A percentile compares a stretch with the other conserved stretches of the same genome.
Conservation (phyloP, 2,113 vertebrate genomes). For the Microcebus jonahi region DNA sequence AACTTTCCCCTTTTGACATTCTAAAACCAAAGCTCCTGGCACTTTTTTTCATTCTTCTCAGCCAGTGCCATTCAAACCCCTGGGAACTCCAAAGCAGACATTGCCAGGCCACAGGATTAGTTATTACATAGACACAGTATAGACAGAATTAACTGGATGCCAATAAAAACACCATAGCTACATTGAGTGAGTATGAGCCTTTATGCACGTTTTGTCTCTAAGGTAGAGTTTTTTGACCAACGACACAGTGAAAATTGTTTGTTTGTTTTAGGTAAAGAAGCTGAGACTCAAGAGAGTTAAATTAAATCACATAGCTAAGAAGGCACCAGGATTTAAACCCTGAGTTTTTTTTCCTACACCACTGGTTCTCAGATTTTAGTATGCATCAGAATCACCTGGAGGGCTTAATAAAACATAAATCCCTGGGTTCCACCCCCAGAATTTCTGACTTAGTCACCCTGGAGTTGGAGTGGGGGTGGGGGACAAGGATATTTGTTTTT, state of each 20-base stretch:
- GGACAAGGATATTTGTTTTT: neutral
- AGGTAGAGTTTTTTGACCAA: neutral
- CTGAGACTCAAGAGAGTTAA: neutral
- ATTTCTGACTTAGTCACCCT: slow-evolving; percentile 3
- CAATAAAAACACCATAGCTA: neutral
- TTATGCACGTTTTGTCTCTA: neutral
- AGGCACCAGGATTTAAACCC: neutral
- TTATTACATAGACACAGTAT: neutral
- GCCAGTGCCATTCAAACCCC: neutral
- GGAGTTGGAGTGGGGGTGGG: neutral
- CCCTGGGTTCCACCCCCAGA: neutral
- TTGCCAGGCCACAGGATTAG: neutral
- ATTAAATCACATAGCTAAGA: neutral
- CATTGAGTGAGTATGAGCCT: neutral
- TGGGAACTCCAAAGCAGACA: neutral
- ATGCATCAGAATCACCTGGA: neutral
- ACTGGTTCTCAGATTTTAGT: neutral
- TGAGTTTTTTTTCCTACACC: neutral
- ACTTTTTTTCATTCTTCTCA: neutral
- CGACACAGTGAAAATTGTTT: neutral
- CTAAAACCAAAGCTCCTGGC: neutral
- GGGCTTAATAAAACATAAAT: neutral
- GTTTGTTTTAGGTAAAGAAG: neutral
- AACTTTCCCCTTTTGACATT: neutral
- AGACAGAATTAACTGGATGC: neutral